Percentiles rank a stretch among this genome's conserved stretches.
Evolutionary conservation across 2,797 vertebrate species (phyloP).

Genomic region (Argya squamiceps): DNA sequence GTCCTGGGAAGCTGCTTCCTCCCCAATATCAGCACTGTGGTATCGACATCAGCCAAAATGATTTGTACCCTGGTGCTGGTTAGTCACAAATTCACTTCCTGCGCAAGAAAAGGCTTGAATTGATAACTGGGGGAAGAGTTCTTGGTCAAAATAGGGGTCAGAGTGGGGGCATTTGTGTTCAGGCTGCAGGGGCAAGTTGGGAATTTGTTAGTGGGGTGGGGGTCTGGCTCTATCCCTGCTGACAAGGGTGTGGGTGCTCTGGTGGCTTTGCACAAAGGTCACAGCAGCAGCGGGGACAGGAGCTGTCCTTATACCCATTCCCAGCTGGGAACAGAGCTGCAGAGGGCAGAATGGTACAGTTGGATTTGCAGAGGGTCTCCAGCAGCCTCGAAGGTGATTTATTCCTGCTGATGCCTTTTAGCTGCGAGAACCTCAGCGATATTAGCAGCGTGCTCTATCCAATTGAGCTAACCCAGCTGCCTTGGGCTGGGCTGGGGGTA

Average conservation of each 20-base stretch:
- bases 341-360: rapidly evolving
- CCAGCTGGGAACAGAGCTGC: neutral
- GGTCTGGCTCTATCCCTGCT: neutral
- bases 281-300: rapidly evolving
- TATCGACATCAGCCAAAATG: rapidly evolving
- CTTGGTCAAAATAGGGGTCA: neutral
- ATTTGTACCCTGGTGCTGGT: neutral
- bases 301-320: rapidly evolving
- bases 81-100: neutral
- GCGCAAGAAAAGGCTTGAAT: neutral
- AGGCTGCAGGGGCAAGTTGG: neutral
- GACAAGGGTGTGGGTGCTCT: rapidly evolving
- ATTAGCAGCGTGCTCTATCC: neutral
- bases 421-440: neutral
- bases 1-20: neutral
- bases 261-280: neutral
- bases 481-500: neutral
- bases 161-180: neutral
- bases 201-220: rapidly evolving
- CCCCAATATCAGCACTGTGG: rapidly evolving
- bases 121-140: neutral
- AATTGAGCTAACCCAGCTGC: neutral
- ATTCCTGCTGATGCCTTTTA: neutral
- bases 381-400: neutral
- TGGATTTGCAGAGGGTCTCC: neutral